Base-by-base conservation (phyloP, 1,140 invertebrate species). In the Pseudomyrmex concolor region DNA sequence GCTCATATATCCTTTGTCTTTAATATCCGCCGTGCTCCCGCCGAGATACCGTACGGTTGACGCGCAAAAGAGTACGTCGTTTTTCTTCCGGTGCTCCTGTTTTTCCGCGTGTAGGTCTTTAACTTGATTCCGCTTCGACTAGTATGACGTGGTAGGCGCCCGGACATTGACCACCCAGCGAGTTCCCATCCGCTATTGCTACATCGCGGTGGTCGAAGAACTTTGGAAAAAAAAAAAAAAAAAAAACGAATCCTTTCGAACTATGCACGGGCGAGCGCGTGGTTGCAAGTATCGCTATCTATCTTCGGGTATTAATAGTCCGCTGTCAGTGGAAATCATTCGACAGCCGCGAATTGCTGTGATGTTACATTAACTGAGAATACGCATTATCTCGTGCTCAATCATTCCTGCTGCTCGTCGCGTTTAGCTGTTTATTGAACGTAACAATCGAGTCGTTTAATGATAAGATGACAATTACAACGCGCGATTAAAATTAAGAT, bases 121-220 rank as follows among this genome's bases (percentile, higher is more conserved):
- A 70, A 25, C 67, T 67, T 60, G 13, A 73, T 84, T 78, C 81
- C 84, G 72, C 72, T 71, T 62, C 66, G 82, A 77, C 84, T 63
- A 64, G 17, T 78, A 55, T 63, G 50, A 77, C 67, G 48, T 57
- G 62, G 34, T 34, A 34, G 43, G 54, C 48, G 57, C 17, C 63
- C 85, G 77, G 77, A 64, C 84, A 50, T 83, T 86, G 76, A 76
- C 84, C 84, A 86, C 51, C 72, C 60, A 43, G 13, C n/a, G 15
- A 71, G 19, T 67, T 25, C 4, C 48, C 45, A 25, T 57, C 68
- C 66, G 45, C 43, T 4, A n/a, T 48, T 13, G 51, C 76, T 25
- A 25, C 64, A 71, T 80, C 66, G 34, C 5, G 66, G 66, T 59
- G 76, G 43, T 80, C 76, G 10, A 19, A n/a, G 59, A 80, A 66